Evolutionary conservation across 2,888 invertebrate genomes (phyloP).

Genomic region (Mythimna loreyi): DNA sequence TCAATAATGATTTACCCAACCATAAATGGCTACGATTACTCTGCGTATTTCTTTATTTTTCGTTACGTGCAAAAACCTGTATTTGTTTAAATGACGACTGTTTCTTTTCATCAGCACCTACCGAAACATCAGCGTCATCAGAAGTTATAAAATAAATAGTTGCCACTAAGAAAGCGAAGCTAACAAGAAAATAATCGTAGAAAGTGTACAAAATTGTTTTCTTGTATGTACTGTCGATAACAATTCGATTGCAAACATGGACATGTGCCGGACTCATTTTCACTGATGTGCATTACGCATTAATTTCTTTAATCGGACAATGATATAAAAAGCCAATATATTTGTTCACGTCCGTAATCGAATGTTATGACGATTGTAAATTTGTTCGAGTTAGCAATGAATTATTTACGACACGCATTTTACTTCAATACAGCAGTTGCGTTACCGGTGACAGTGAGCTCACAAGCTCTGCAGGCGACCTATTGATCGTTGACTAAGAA

Average conservation of each 20-base stretch:
- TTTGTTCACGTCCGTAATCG: conserved; percentile 58
- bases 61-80: conserved; percentile 40
- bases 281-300: conserved; percentile 33
- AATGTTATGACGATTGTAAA: conserved; percentile 58
- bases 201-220: conserved; percentile 85
- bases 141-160: conserved; percentile 78
- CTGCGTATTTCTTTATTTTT: conserved; percentile 9
- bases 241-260: conserved; percentile 56
- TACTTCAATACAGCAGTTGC: conserved; percentile 26
- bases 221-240: conserved; percentile 72
- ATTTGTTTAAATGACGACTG: conserved; percentile 50
- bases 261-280: conserved; percentile 48
- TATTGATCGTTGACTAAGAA: conserved; percentile 36
- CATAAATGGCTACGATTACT: conserved; percentile 28
- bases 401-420: conserved; percentile 51
- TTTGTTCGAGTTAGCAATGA: conserved; percentile 55
- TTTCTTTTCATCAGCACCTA: conserved; percentile 59
- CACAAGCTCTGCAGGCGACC: conserved; percentile 24
- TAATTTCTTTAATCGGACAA: conserved; percentile 15
- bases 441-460: conserved; percentile 19
- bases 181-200: conserved; percentile 83
- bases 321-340: conserved; percentile 29
- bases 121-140: conserved; percentile 68
- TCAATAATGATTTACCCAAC: conserved; percentile 15
- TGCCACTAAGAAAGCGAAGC: conserved; percentile 83